These are phyloP conservation scores for Atta texana DNA, from an alignment of 1,140 invertebrate species.

Conservation along the genomic window DNA sequence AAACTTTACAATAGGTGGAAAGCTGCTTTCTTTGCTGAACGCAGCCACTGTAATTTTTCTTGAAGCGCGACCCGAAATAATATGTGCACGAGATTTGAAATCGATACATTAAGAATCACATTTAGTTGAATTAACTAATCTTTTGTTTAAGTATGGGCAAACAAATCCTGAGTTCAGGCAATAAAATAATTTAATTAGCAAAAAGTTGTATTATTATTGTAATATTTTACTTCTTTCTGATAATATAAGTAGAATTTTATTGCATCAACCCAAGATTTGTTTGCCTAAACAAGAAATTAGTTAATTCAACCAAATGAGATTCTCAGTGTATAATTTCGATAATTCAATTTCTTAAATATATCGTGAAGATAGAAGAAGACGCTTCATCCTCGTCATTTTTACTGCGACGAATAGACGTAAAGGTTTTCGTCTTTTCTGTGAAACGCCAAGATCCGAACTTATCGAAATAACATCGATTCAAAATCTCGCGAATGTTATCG, in stretches of 20 bases:
- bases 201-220: too few species aligned
- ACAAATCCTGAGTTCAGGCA: too few species aligned
- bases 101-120: not conserved
- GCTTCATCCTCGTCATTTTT: not conserved
- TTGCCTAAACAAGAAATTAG: too few species aligned
- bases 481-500: not conserved
- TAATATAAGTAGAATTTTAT: too few species aligned
- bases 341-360: constrained; percentile 6
- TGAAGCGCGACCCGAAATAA: constrained; percentile 18
- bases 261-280: too few species aligned
- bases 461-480: not conserved
- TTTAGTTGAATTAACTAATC: too few species aligned
- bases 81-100: not conserved
- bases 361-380: not conserved
- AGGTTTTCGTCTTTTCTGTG: not conserved
- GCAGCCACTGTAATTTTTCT: not conserved
- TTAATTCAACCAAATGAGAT: too few species aligned
- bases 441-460: not conserved
- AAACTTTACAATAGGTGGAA: too few species aligned
- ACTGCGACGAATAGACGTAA: not conserved
- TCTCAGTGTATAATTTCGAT: not conserved
- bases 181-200: too few species aligned
- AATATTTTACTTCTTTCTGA: too few species aligned
- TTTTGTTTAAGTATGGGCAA: too few species aligned
- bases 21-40: too few species aligned